Evolutionary conservation across 2,113 vertebrate genomes (phyloP), one percentile per base, ranked within the genome.

Genomic region (Nicator chloris): DNA sequence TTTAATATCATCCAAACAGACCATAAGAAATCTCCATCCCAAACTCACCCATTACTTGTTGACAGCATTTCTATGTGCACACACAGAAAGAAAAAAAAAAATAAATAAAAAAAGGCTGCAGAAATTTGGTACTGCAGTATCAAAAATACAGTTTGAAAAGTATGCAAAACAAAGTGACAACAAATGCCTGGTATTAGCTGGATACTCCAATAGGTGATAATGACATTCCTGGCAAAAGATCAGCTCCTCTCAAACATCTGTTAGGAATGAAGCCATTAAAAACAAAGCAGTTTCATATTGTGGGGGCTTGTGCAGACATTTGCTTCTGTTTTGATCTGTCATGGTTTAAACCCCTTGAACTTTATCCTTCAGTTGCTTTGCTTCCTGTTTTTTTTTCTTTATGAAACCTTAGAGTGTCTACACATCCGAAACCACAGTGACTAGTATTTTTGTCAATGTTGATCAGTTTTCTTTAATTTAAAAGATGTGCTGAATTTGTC

Each of bases 221-320:
- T 89, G 61, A 92, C 80, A 80, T 73, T 89, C 64, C 75, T 91
- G 84, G 92, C 57, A 87, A 82, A 93, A 92, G 57, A 81, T 95
- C 93, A 95, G 81, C 57, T 92, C 73, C 40, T 86, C 86, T 79
- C 86, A 69, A 91, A 82, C 84, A 95, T 82, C 94, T 95, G 95
- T 57, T 91, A 63, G 30, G 50, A 91, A 64, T 28, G 42, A 79
- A 82, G 53, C 50, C 42, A 59, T 91, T 78, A 72, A 90, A 92
- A 92, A 72, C n/a, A 79, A 78, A 93, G 15, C 20, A 65, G 57
- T 57, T 72, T 80, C 49, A 45, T 56, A 30, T 31, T 39, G 50
- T 39, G 50, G 45, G 63, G 23, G 42, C 45, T 92, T 87, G 47
- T 77, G 54, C 53, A 87, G 87, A 72, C 63, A 85, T 87, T 92